phyloP scores from a whole-genome alignment of 2,113 vertebrate genomes.

The Chloropsis cyanopogon region DNA sequence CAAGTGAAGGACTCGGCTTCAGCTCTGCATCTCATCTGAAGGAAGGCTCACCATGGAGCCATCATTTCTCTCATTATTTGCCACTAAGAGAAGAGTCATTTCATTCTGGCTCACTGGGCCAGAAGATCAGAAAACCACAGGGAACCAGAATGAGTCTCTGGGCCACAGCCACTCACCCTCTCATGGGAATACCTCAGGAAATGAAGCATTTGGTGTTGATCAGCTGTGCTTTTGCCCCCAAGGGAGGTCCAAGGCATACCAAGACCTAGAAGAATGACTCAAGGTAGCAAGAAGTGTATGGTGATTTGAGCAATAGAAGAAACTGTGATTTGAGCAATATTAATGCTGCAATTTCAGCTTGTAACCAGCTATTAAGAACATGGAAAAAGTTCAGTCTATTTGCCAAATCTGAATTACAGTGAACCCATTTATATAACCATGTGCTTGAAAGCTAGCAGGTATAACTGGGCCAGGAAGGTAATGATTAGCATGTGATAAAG shows the following conservation, averaged over 20 bases:
- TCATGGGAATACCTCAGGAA: not conserved
- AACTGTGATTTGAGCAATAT: not conserved
- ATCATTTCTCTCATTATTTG: not conserved
- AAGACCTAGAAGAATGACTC: not conserved
- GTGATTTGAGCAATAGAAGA: not conserved
- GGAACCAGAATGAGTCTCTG: not conserved
- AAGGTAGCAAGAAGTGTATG: not conserved
- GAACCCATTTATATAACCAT: not conserved
- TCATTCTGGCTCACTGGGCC: not conserved
- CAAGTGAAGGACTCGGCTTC: not conserved
- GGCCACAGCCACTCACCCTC: not conserved
- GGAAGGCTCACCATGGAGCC: not conserved
- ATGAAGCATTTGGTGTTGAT: not conserved
- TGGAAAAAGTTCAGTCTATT: not conserved
- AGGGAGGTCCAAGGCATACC: not conserved
- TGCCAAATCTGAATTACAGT: not conserved
- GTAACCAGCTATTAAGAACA: not conserved
- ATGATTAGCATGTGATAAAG: not conserved
- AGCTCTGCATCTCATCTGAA: not conserved
- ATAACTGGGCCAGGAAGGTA: not conserved
- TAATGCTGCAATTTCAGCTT: not conserved
- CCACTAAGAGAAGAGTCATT: not conserved
- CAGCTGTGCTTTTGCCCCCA: not conserved
- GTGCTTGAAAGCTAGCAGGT: not conserved
- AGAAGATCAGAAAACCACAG: not conserved